Evolutionary conservation across 2,888 invertebrate genomes (phyloP), one percentile per base, ranked within the genome.

Genomic region (Atethmia centrago): DNA sequence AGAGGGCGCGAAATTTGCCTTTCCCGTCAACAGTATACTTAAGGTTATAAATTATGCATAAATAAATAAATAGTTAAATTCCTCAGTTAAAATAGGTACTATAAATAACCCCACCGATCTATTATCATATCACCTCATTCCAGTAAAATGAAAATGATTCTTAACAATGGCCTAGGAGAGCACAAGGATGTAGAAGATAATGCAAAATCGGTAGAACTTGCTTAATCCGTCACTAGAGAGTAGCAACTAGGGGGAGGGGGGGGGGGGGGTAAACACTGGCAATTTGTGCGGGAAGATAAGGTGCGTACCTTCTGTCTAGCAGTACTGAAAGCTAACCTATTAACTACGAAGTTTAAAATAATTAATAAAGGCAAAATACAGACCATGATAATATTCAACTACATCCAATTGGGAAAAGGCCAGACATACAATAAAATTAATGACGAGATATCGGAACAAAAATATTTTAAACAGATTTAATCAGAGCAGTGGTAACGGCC

Each of bases 261-360:
- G 40, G 55, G 49, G 42, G 49, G 56, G 31, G 16, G 70, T 58
- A 71, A 83, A 82, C 82, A 83, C 31, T 49, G 61, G 9, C 63
- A 66, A 36, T 49, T 76, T 72, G 69, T 14, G 42, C 31, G 12
- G 40, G 47, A 40, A 70, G 82, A 83, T 77, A 80, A 73, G n/a
- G 51, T 58, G 47, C 67, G 25, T 67, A 47, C 58, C 28, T 61
- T 49, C 51, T 67, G 31, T 21, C 55, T 67, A 53, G 42, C n/a
- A 21, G 45, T 59, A 40, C 42, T 45, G 25, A 51, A 68, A 53
- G 36, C 56, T 28, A 12, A 63, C 42, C 21, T 42, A 25, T 45
- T 51, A 51, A 4, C 3, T 59, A 42, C 12, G n/a, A 53, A 47
- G 16, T 16, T n/a, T 31, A 47, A 40, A 49, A 58, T 31, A 28